These are phyloP conservation scores for Trigoniulus corallinus DNA, from an alignment of 1,140 invertebrate genomes.

Conservation along the genomic window DNA sequence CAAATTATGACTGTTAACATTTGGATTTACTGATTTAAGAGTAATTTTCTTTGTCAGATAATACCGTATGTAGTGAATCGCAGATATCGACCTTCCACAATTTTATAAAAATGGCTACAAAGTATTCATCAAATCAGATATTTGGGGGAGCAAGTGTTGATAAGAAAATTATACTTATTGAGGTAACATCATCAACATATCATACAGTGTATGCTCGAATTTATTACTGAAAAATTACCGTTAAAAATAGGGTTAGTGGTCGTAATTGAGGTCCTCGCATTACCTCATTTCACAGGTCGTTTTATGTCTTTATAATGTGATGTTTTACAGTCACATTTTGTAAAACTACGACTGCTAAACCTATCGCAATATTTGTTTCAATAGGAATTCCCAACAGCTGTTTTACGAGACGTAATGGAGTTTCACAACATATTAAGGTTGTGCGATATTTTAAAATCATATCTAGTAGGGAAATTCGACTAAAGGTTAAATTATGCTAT, in stretches of 20 bases:
- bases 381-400: conserved; percentile 23
- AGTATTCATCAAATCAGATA: conserved; percentile 19
- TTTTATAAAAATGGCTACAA: conserved; percentile 23
- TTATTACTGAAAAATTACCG: no score
- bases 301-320: no score
- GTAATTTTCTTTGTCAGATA: no score
- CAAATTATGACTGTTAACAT: not conserved
- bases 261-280: no score
- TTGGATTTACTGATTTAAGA: not conserved
- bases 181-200: conserved; percentile 13
- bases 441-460: not conserved
- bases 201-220: no score
- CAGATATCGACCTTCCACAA: conserved; percentile 20
- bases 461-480: not conserved
- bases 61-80: conserved; percentile 15
- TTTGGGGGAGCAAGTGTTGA: conserved; percentile 14
- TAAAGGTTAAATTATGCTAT: no score
- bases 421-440: conserved; percentile 23
- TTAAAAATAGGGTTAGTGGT: no score
- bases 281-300: no score
- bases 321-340: no score
- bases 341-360: no score
- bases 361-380: conserved; percentile 12
- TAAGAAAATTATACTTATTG: conserved; percentile 18
- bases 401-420: conserved; percentile 18